Conservation (phyloP, 2,888 invertebrate species). For the Trichacis sp. region DNA sequence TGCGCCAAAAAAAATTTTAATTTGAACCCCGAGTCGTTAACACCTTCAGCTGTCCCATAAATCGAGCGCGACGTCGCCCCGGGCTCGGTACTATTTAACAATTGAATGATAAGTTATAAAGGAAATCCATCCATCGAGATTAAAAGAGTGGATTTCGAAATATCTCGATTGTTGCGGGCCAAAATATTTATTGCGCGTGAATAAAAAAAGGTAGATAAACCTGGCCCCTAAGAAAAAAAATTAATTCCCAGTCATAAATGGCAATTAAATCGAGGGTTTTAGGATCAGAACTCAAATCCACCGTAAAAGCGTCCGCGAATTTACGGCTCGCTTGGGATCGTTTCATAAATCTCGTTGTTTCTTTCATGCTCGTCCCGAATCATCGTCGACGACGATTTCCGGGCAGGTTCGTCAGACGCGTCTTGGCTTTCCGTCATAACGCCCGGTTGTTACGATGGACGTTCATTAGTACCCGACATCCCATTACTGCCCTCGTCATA, state of each 20-base stretch:
- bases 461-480: constrained; percentile 65
- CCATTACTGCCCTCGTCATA: constrained; percentile 61
- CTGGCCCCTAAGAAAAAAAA: constrained; percentile 1
- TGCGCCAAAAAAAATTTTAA: neutral
- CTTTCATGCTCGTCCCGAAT: constrained; percentile 21
- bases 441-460: constrained; percentile 50
- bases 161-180: constrained; percentile 32
- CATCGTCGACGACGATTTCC: constrained; percentile 30
- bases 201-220: too few relatives aligned
- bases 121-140: neutral
- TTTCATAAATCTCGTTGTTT: constrained; percentile 9
- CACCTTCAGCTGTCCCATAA: neutral
- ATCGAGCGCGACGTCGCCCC: neutral
- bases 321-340: constrained; percentile 21
- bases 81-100: neutral
- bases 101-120: neutral
- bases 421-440: constrained; percentile 25
- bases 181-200: too few relatives aligned
- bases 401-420: constrained; percentile 15
- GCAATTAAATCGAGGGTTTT: neutral
- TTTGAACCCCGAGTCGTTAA: neutral
- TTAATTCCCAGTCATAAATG: constrained; percentile 7
- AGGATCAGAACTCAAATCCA: constrained; percentile 8
- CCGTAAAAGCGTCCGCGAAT: constrained; percentile 36
- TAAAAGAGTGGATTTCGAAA: constrained; percentile 13